Percentiles rank a stretch among this genome's conserved stretches.
Conservation (phyloP, 2,888 invertebrate genomes). For the Syritta pipiens region DNA sequence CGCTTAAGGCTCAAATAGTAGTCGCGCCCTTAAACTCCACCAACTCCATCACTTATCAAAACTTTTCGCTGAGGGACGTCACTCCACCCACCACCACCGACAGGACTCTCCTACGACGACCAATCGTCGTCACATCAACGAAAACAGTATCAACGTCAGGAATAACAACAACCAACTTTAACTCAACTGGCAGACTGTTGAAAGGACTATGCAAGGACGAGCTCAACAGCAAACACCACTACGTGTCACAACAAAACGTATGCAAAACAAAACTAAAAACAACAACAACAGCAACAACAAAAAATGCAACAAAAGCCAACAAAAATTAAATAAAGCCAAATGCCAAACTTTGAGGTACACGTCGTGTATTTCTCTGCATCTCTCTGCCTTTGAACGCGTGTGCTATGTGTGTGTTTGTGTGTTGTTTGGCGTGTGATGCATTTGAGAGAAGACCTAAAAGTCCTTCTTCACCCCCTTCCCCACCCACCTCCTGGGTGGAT, state of each 20-base stretch:
- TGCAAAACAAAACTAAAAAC: no score
- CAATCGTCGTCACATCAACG: constrained; percentile 32
- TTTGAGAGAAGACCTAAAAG: constrained; percentile 42
- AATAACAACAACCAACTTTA: constrained; percentile 20
- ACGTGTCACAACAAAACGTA: constrained; percentile 63
- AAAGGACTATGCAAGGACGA: constrained; percentile 63
- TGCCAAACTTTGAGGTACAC: constrained; percentile 68
- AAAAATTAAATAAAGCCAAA: constrained; percentile 67
- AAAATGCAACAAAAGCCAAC: constrained; percentile 62
- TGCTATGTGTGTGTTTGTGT: no score
- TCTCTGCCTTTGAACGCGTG: no score
- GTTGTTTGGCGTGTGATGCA: no score
- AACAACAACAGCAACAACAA: no score
- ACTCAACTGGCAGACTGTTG: constrained; percentile 39
- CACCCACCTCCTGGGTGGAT: constrained; percentile 1
- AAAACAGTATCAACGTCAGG: constrained; percentile 36
- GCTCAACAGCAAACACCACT: constrained; percentile 50
- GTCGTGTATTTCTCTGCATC: constrained; percentile 47
- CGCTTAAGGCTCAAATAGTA: constrained; percentile 19
- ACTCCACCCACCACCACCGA: no score
- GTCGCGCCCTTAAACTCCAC: constrained; percentile 16
- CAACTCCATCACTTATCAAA: constrained; percentile 3
- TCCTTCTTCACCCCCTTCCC: not conserved
- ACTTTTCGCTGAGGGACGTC: constrained; percentile 32
- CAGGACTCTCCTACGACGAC: constrained; percentile 39